These are phyloP conservation scores for Ceraclea dissimilis DNA, from an alignment of 2,888 invertebrate species.

Conservation along the genomic window DNA sequence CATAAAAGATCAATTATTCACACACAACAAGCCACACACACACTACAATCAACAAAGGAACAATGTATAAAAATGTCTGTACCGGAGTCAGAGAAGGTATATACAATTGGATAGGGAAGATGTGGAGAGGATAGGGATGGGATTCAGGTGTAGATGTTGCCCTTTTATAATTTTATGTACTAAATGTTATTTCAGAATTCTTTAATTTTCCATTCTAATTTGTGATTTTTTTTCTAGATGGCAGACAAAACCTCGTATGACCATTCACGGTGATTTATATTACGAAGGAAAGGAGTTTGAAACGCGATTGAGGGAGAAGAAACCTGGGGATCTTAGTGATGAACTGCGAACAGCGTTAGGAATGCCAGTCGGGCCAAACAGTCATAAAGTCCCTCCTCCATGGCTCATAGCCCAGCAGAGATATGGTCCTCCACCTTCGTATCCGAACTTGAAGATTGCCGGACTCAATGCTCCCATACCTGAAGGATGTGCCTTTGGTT, in stretches of 20 bases:
- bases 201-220: no score
- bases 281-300: constrained; percentile 99
- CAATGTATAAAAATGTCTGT: no score
- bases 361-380: constrained; percentile 95
- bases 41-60: no score
- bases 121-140: no score
- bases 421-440: constrained; percentile 98
- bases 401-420: constrained; percentile 97
- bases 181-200: no score
- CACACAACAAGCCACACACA: no score
- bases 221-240: constrained; percentile 67
- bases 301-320: constrained; percentile 94
- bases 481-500: constrained; percentile 94
- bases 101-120: no score
- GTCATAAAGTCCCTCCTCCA: constrained; percentile 86
- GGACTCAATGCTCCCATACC: constrained; percentile 98
- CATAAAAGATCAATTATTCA: no score
- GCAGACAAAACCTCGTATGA: constrained; percentile 99
- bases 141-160: no score
- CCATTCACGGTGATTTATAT: constrained; percentile 96
- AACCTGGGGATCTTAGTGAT: constrained; percentile 95
- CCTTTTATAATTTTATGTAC: no score
- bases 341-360: constrained; percentile 94
- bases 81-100: no score
- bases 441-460: constrained; percentile 96